phyloP scores from a whole-genome alignment of 1,140 invertebrate species.

The Hylaeus anthracinus region DNA sequence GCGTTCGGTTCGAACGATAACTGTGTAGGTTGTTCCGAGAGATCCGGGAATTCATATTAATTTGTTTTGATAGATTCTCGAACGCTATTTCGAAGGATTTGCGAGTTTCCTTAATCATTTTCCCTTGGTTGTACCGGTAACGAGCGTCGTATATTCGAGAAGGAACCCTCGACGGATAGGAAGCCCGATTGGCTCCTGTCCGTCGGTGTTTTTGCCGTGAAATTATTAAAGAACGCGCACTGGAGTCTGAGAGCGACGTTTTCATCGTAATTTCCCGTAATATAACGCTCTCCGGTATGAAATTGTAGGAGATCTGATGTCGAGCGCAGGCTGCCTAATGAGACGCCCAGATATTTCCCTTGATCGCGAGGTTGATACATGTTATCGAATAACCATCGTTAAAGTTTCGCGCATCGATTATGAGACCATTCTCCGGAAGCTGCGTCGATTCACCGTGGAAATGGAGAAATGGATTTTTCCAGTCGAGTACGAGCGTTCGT shows the following conservation, averaged over 20 bases:
- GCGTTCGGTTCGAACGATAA: too few relatives aligned
- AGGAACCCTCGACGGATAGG: not conserved
- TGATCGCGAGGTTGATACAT: not conserved
- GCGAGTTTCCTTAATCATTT: not conserved
- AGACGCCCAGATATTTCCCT: not conserved
- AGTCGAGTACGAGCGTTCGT: too few relatives aligned
- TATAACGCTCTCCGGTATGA: not conserved
- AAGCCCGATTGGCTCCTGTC: not conserved
- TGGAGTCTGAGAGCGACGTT: not conserved
- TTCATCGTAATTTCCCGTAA: not conserved
- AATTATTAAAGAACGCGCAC: not conserved
- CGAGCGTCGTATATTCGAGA: not conserved
- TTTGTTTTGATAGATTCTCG: not conserved
- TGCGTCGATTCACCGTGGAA: not conserved
- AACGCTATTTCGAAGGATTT: not conserved
- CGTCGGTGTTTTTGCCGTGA: not conserved
- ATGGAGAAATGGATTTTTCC: too few relatives aligned
- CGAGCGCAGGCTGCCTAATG: not conserved
- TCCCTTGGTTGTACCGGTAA: not conserved
- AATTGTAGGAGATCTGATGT: not conserved
- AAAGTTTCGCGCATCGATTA: conserved; percentile 9
- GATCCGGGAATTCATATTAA: too few relatives aligned
- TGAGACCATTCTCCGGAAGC: not conserved
- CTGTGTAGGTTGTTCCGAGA: too few relatives aligned
- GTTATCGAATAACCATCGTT: conserved; percentile 4